Evolutionary conservation across 2,113 vertebrate genomes (phyloP), one percentile per base, ranked within the genome.

Genomic region (Elachura formosa): DNA sequence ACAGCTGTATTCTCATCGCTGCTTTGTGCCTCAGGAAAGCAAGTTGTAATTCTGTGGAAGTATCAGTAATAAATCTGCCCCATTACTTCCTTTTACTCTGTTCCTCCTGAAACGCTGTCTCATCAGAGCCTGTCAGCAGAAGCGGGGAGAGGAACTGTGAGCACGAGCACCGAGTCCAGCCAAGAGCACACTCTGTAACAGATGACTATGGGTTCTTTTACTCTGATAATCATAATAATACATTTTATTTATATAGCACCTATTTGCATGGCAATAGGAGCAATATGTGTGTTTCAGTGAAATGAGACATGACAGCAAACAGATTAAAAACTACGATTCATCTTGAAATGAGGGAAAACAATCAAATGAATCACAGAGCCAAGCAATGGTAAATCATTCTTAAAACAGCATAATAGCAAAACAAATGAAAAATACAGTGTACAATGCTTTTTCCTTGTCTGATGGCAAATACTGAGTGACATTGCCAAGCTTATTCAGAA

Each of bases 261-360:
- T 95, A 95, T 95, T 94, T 89, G 81, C 78, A 94, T 94, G 92
- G 83, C 91, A 92, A 78, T 95, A 73, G 94, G 89, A 87, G 34
- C 88, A 93, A 75, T 95, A 75, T 96, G 94, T 94, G 79, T 95
- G 85, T 68, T 93, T 77, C 87, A 74, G 68, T 90, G 82, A 96
- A 96, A 97, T 94, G 89, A 92, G 62, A 93, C 91, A 91, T 95
- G 90, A 91, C 90, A 93, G 88, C 81, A 94, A 87, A 87, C 91
- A 94, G 84, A 95, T 96, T 93, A 94, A 95, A 97, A 96, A 73
- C 52, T 63, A 90, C 93, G 13, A 97, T 96, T 92, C 91, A 80
- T 96, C 90, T 96, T 81, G 73, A 95, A 91, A 95, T 93, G 58
- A 92, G 56, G 49, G 55, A 62, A 83, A 94, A 87, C 67, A 90